phyloP scores from a whole-genome alignment of 2,113 vertebrate species.

The Leptobrachium ailaonicum region DNA sequence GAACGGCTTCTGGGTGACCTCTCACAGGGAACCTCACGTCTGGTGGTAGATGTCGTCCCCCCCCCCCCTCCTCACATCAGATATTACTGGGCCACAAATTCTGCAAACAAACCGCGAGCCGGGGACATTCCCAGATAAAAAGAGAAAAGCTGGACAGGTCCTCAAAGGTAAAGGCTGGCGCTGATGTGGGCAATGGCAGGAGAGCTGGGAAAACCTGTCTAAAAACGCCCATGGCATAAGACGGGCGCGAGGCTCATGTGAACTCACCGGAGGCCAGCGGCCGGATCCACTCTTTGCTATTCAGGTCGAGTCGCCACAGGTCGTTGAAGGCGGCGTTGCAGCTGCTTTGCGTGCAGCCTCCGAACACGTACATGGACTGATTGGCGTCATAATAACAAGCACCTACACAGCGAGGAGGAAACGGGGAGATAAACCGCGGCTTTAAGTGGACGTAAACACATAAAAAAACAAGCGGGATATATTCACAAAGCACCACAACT shows the following conservation, averaged over 20 bases:
- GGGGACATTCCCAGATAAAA: too few species aligned
- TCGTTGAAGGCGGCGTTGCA: conserved; percentile 98
- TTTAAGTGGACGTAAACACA: too few species aligned
- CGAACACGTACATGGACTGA: conserved; percentile 98
- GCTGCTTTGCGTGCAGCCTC: conserved; percentile 97
- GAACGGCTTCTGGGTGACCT: not conserved
- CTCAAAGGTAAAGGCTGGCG: too few species aligned
- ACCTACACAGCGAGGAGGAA: conserved; percentile 64
- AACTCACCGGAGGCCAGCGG: conserved; percentile 91
- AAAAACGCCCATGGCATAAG: too few species aligned
- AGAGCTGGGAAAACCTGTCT: too few species aligned
- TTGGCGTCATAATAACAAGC: conserved; percentile 96
- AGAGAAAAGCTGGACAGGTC: too few species aligned
- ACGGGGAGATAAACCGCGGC: too few species aligned
- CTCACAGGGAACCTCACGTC: not conserved
- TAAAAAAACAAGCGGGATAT: too few species aligned
- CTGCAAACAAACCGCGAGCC: not conserved
- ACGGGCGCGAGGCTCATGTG: not conserved
- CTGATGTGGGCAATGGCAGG: too few species aligned
- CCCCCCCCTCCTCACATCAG: too few species aligned
- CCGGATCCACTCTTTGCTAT: conserved; percentile 98
- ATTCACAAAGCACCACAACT: too few species aligned
- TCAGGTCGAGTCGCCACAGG: conserved; percentile 96
- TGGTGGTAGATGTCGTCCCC: not conserved
- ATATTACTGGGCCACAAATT: too few species aligned